These are phyloP conservation scores for Alviniconcha marisindica DNA, from an alignment of 1,140 invertebrate species.

Conservation along the genomic window DNA sequence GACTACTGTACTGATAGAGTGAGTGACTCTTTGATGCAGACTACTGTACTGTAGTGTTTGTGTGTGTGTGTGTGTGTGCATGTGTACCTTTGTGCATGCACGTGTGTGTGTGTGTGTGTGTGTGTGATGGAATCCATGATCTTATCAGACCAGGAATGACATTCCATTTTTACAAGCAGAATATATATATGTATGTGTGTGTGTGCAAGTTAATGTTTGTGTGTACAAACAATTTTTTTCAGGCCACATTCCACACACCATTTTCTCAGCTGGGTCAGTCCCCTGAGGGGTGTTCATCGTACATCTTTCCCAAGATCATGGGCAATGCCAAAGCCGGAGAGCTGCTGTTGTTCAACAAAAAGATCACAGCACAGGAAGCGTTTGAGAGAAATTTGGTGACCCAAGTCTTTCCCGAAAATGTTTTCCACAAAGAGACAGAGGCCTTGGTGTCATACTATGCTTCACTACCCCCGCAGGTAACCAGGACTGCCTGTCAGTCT, in stretches of 20 bases:
- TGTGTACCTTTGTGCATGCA: not conserved
- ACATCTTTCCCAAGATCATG: conserved; percentile 83
- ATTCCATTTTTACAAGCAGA: not conserved
- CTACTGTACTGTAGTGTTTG: not conserved
- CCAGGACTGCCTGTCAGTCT: no score
- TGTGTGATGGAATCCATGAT: not conserved
- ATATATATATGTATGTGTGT: conserved; percentile 11
- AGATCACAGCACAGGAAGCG: conserved; percentile 87
- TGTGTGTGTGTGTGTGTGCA: not conserved
- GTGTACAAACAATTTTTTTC: conserved; percentile 34
- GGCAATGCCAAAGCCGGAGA: conserved; percentile 82
- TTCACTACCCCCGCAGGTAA: conserved; percentile 67
- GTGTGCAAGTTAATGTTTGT: not conserved
- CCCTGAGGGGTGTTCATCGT: conserved; percentile 90
- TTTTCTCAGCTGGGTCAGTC: conserved; percentile 88
- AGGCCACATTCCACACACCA: conserved; percentile 92
- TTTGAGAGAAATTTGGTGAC: conserved; percentile 84
- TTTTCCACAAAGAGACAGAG: conserved; percentile 79
- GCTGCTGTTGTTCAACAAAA: conserved; percentile 88
- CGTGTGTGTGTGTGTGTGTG: conserved; percentile 17
- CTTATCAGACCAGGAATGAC: not conserved
- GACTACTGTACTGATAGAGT: not conserved
- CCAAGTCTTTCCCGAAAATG: conserved; percentile 81
- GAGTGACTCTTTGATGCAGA: no score
- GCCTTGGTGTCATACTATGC: conserved; percentile 63